These are phyloP conservation scores for Siphonodentalium dalli DNA, from an alignment of 2,888 invertebrate species.

Conservation along the genomic window DNA sequence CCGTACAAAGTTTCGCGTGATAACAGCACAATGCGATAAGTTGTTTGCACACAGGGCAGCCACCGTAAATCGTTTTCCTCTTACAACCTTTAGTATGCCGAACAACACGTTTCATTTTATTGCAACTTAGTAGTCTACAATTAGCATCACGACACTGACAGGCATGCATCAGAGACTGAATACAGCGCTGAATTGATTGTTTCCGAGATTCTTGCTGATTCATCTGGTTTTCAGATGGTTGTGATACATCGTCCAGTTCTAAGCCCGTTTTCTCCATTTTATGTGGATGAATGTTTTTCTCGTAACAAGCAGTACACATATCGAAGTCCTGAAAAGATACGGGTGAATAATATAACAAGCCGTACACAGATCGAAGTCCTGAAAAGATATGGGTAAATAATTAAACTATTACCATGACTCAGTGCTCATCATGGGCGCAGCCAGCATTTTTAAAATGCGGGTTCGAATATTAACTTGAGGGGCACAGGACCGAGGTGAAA, in stretches of 20 bases:
- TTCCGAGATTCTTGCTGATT: constrained; percentile 90
- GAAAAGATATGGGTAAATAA: no score
- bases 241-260: constrained; percentile 83
- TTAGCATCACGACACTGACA: constrained; percentile 98
- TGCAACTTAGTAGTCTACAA: constrained; percentile 94
- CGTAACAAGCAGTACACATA: constrained; percentile 92
- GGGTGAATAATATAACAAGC: no score
- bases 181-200: constrained; percentile 88
- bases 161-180: constrained; percentile 92
- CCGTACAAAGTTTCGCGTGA: constrained; percentile 95
- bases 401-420: no score
- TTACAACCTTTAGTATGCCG: constrained; percentile 96
- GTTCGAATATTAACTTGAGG: no score
- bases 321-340: constrained; percentile 93
- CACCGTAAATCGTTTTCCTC: constrained; percentile 77
- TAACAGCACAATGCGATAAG: constrained; percentile 98
- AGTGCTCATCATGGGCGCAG: no score
- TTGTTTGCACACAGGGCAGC: constrained; percentile 99
- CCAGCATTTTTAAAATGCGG: no score
- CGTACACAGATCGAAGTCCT: constrained; percentile 97
- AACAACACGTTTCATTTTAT: constrained; percentile 99
- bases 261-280: constrained; percentile 97
- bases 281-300: constrained; percentile 93
- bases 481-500: no score
- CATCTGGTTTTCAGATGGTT: constrained; percentile 74